A percentile compares a stretch with the other conserved stretches of the same genome.
These are phyloP conservation scores for Drosophila antonietae DNA, from an alignment of 2,888 invertebrate species.

Conservation along the genomic window DNA sequence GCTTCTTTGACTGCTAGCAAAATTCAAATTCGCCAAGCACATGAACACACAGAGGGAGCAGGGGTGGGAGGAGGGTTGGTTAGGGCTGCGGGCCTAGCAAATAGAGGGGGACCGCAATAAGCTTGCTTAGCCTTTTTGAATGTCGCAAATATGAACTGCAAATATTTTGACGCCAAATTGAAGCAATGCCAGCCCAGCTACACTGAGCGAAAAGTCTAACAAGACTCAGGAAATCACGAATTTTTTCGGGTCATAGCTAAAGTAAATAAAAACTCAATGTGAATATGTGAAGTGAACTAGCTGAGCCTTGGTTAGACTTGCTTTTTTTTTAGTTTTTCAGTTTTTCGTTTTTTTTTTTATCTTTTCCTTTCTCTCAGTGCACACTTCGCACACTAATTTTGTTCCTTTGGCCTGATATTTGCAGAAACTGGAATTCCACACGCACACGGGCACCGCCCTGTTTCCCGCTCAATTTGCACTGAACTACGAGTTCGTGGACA, in stretches of 20 bases:
- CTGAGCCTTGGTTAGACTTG: background rate
- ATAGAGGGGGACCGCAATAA: conserved; percentile 69
- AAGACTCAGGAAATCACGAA: background rate
- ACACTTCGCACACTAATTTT: conserved; percentile 22
- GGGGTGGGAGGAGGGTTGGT: background rate
- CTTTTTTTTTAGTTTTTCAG: too few species aligned
- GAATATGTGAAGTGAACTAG: background rate
- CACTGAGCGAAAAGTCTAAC: conserved; percentile 22
- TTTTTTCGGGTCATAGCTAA: background rate
- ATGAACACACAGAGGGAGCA: conserved; percentile 26
- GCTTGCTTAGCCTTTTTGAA: conserved; percentile 78
- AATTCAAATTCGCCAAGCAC: conserved; percentile 71
- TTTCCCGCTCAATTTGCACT: conserved; percentile 90
- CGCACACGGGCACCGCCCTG: conserved; percentile 90
- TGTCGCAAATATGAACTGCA: conserved; percentile 78
- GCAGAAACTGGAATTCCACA: conserved; percentile 86
- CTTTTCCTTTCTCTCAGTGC: conserved; percentile 24
- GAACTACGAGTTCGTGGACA: conserved; percentile 94
- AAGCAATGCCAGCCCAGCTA: conserved; percentile 30
- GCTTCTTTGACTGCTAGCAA: conserved; percentile 53
- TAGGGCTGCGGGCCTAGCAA: conserved; percentile 46
- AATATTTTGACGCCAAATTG: conserved; percentile 74
- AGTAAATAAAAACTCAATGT: background rate
- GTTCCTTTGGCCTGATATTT: conserved; percentile 42
- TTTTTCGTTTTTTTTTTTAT: too few species aligned